Evolutionary conservation across 1,140 invertebrate species (phyloP).

Genomic region (Leptopilina boulardi): DNA sequence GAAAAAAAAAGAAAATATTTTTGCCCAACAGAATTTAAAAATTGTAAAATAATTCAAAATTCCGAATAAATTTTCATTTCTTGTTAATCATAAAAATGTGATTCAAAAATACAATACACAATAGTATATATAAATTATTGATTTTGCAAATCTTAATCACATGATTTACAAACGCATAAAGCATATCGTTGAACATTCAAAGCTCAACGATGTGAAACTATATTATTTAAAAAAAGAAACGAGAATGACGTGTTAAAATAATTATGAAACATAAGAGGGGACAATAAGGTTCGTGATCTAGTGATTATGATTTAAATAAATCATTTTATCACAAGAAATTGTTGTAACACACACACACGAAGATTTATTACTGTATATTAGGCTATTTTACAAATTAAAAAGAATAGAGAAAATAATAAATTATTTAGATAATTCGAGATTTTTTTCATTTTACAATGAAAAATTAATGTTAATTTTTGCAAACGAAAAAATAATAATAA

Average conservation of each 20-base stretch:
- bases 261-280: conserved; percentile 10
- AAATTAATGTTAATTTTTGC: too few relatives aligned
- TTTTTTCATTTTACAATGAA: too few relatives aligned
- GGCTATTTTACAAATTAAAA: neutral
- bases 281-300: conserved; percentile 8
- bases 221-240: neutral
- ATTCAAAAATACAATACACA: neutral
- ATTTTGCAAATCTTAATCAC: conserved; percentile 15
- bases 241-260: conserved; percentile 11
- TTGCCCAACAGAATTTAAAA: neutral
- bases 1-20: neutral
- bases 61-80: neutral
- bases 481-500: too few relatives aligned
- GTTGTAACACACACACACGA: neutral
- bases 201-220: conserved; percentile 9
- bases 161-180: conserved; percentile 19
- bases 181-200: neutral
- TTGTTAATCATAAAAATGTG: neutral
- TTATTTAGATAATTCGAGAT: too few relatives aligned
- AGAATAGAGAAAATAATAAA: neutral
- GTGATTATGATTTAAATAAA: conserved; percentile 2
- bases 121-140: neutral
- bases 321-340: neutral
- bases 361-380: too few relatives aligned
- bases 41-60: neutral